phyloP scores from a whole-genome alignment of 2,797 vertebrate genomes.

The Crax fasciolata region DNA sequence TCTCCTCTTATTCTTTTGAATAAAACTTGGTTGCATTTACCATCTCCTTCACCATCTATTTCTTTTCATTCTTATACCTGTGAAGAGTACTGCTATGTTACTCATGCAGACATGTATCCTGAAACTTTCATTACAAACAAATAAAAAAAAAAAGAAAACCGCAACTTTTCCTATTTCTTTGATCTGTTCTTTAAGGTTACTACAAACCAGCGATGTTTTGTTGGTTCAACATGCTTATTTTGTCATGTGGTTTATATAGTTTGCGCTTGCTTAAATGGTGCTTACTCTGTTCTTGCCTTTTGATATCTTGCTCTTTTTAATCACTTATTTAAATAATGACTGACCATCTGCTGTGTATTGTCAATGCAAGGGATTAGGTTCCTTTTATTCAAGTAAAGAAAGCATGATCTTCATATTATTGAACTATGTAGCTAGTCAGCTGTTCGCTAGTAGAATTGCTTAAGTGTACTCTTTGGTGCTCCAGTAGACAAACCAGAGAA shows the following conservation, averaged over 20 bases:
- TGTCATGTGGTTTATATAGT: fast-evolving
- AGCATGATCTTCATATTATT: background rate
- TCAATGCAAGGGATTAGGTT: background rate
- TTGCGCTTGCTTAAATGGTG: background rate
- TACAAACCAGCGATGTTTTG: background rate
- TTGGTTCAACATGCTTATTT: background rate
- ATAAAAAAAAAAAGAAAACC: no score
- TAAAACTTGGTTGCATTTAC: background rate
- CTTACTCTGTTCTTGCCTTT: background rate
- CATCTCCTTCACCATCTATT: background rate
- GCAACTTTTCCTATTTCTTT: background rate
- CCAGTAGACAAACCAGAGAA: background rate
- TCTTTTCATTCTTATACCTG: background rate
- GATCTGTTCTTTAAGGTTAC: background rate
- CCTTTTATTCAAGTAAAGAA: background rate
- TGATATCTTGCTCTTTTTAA: background rate
- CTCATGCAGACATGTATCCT: background rate
- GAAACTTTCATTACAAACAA: background rate
- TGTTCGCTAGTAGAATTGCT: background rate
- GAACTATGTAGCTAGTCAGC: background rate
- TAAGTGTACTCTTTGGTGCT: background rate
- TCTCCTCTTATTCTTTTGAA: background rate
- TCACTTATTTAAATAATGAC: background rate
- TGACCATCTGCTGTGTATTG: background rate
- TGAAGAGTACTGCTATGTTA: background rate